phyloP scores from a whole-genome alignment of 2,888 invertebrate species.

The Eudasyphora cyanicolor region DNA sequence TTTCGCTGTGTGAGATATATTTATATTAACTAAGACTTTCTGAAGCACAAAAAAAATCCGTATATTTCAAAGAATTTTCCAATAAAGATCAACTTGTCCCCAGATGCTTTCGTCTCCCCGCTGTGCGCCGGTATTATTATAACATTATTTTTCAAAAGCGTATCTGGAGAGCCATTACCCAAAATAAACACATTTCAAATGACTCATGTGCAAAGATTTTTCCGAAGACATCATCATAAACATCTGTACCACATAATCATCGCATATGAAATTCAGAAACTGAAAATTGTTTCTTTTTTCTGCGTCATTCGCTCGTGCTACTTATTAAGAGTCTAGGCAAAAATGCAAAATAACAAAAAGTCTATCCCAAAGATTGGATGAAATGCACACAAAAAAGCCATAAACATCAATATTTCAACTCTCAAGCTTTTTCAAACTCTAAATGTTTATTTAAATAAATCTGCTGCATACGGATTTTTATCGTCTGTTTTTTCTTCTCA shows the following conservation, averaged over 20 bases:
- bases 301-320: conserved; percentile 27
- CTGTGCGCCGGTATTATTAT: neutral
- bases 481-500: neutral
- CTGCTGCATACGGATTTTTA: conserved; percentile 13
- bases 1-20: too few species aligned
- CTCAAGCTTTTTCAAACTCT: neutral
- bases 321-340: conserved; percentile 3
- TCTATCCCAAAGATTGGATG: neutral
- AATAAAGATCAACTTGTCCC: too few species aligned
- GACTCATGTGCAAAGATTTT: neutral
- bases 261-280: neutral
- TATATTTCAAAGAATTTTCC: too few species aligned
- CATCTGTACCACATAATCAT: too few species aligned
- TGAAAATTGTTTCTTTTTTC: neutral
- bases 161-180: too few species aligned
- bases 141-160: neutral
- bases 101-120: too few species aligned
- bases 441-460: conserved; percentile 41
- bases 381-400: neutral
- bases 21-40: too few species aligned
- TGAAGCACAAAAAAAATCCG: too few species aligned
- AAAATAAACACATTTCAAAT: neutral
- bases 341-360: neutral
- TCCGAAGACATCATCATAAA: neutral
- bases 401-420: conserved; percentile 33